Base-by-base conservation (phyloP, 2,888 invertebrate genomes). In the Nesidiocoris tenuis region DNA sequence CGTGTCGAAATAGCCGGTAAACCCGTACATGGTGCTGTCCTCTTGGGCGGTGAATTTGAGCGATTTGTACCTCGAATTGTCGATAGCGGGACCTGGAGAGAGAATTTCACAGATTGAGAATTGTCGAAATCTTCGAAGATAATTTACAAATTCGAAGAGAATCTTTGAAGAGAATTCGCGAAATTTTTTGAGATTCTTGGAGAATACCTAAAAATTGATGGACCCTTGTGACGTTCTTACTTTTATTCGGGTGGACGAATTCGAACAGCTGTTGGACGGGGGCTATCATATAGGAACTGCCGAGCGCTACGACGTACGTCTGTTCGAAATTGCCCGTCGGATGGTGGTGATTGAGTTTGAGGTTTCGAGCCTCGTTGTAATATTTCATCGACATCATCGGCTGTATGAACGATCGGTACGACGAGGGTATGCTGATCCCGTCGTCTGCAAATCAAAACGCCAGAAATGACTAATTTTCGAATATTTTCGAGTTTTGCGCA, bases 1-100 rank as follows among this genome's bases (percentile, higher is more conserved):
- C 57, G 95, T 90, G 82, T 96, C 93, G 85, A 99, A 99, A 84
- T 95, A 99, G 2, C 99, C 99, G 23, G 93, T 94, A 84, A 99
- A 94, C 1, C 98, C 99, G 82, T 96, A 96, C 80, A 98, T 85
- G 0, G 96, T 89, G 82, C 91, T 90, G 82, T 95, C 91, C 81
- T 91, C 89, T 25, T 86, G 83, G 0, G 90, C 90, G 17, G 86
- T 84, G 85, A 96, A 98, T 23, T 86, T 86, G 16, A 92, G 83
- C 1, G 86, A 86, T 66, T 87, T 88, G 81, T 89, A 91, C 67
- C 97, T 88, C 66, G 89, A 87, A 83, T 97, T 96, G 82, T 92
- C 91, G 64, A 84, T 85, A 25, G 82, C 79, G 61, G 77, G 77
- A 79, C 84, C 86, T 86, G 80, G n/a, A 74, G n/a, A 63, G 5